Conservation (phyloP, 2,113 vertebrate genomes). For the human region DNA sequence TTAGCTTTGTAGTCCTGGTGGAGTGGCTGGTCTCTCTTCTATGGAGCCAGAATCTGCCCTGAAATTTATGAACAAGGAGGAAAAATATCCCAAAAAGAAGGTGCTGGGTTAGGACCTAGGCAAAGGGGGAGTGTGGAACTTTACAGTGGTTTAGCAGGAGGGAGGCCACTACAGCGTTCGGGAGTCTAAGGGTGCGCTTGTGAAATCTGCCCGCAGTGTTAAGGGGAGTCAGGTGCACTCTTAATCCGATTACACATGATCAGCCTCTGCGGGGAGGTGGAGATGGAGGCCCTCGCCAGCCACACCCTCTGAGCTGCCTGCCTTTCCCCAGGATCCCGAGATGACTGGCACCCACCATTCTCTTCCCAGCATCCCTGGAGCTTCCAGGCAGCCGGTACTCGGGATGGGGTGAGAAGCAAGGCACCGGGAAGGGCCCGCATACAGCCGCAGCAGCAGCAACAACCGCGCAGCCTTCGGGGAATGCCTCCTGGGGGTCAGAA, state of each 20-base stretch:
- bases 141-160: background rate
- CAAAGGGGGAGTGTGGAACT: background rate
- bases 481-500: no score
- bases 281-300: no score
- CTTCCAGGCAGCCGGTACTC: no score
- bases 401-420: no score
- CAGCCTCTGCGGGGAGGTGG: no score
- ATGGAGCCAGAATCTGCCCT: background rate
- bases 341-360: no score
- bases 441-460: no score
- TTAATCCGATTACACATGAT: background rate
- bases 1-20: background rate
- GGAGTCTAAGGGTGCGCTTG: background rate
- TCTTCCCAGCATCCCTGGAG: no score
- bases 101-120: background rate
- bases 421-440: no score
- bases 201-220: background rate
- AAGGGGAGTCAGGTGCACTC: background rate
- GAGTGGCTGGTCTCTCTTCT: background rate
- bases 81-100: background rate
- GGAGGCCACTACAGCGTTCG: accelerated
- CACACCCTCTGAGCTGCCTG: no score
- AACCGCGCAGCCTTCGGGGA: no score
- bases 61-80: background rate
- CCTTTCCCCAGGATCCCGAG: no score